These are phyloP conservation scores for Eurystomus glaucurus DNA, from an alignment of 2,797 vertebrate genomes.

Conservation along the genomic window DNA sequence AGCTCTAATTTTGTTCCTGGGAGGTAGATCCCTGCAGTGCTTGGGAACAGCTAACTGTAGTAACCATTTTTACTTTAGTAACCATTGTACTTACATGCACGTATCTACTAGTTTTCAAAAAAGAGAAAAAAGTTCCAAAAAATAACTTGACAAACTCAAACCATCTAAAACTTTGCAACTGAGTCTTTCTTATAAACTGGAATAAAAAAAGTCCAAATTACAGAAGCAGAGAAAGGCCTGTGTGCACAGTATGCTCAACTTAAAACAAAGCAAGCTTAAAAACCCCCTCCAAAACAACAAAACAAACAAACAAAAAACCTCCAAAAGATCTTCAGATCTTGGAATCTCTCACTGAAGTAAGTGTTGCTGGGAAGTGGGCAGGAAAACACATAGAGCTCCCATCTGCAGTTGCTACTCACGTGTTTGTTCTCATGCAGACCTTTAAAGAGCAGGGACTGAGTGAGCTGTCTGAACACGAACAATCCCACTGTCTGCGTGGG, in stretches of 20 bases:
- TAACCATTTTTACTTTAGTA: neutral
- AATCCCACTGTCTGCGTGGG: constrained; percentile 31
- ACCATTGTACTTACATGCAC: rapidly evolving
- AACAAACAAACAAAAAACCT: too few relatives aligned
- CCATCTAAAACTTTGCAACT: neutral
- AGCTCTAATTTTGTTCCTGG: neutral
- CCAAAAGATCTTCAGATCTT: neutral
- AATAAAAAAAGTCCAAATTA: neutral
- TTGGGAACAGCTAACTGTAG: neutral
- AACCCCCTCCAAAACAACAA: neutral
- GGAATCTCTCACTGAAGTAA: neutral
- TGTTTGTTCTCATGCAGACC: constrained; percentile 15
- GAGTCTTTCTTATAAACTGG: neutral
- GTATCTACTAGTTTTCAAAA: rapidly evolving
- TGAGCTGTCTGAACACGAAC: constrained; percentile 34
- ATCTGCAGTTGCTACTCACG: neutral
- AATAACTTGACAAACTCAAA: neutral
- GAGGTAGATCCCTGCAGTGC: neutral
- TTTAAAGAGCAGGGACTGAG: neutral
- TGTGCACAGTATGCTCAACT: rapidly evolving
- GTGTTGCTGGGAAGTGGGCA: neutral
- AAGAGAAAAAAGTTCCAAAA: neutral
- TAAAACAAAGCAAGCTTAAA: neutral
- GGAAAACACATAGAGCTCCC: neutral
- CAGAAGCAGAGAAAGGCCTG: neutral